Evolutionary conservation across 2,888 invertebrate genomes (phyloP), one percentile per base, ranked within the genome.

Genomic region (Andrena flavipes): DNA sequence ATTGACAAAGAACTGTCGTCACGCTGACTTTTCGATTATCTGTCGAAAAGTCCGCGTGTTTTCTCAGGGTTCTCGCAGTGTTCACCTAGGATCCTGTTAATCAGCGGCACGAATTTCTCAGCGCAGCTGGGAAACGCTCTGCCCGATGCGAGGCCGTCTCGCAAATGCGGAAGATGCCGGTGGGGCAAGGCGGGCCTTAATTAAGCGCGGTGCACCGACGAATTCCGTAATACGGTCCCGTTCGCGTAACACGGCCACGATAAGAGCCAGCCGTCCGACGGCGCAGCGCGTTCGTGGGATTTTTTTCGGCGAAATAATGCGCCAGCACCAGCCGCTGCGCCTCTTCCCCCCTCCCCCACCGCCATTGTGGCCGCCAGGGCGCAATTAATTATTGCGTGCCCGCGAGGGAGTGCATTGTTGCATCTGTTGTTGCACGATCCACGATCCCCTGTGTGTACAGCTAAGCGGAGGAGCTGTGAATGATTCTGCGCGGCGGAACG

Each of bases 301-400:
- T 90, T 90, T 90, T 91, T 90, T 85, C 83, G 81, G 80, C 78
- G 74, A 84, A 90, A 89, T 89, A 91, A 91, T 89, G 88, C 87
- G 67, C 60, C 35, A 26, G 76, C 71, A 73, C 65, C 69, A 76
- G 72, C 79, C 79, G 63, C 64, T 30, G 26, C 62, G 64, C 48
- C 26, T 60, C 70, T 33, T 56, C 62, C 20, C 56, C 20, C 70
- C 62, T 73, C 83, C 77, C 85, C 76, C 83, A 80, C 67, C 80
- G 76, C 85, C 87, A 91, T 92, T 91, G 92, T 92, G 88, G 88
- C 90, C 64, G 89, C 90, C 86, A 89, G 91, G 90, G 85, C 83
- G 89, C 92, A 91, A 93, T 93, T 93, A 93, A 93, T 93, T 93
- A 93, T 92, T 91, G 91, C 90, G 90, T 90, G 90, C 84, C 90